Percentiles rank a stretch among this genome's conserved stretches.
Evolutionary conservation across 92 coral and sea anemone species (phyloP).

Genomic region (Palythoa grandis): DNA sequence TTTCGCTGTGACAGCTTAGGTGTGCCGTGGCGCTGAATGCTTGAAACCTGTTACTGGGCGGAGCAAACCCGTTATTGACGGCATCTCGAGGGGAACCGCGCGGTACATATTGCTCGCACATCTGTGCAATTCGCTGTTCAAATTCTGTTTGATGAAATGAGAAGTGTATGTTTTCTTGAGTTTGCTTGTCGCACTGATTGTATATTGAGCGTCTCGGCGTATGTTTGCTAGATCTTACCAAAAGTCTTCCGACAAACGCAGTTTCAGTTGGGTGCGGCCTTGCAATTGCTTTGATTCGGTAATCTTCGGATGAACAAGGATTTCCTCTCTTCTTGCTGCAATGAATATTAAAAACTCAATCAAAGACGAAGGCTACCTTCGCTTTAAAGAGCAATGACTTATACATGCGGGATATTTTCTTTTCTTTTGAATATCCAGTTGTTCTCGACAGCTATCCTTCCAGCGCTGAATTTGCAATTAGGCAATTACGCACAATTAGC

Average conservation of each 20-base stretch:
- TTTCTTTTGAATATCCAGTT: no score
- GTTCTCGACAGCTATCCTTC: no score
- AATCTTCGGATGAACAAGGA: constrained; percentile 2
- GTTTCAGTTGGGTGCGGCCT: constrained; percentile 67
- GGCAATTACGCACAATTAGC: no score
- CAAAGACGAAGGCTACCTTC: no score
- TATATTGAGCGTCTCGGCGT: neutral
- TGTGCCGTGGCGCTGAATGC: neutral
- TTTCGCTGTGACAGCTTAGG: constrained; percentile 8
- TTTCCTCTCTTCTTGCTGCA: constrained; percentile 9
- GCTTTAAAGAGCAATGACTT: no score
- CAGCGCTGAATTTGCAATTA: no score
- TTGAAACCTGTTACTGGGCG: neutral
- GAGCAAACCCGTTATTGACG: neutral
- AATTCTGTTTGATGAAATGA: constrained; percentile 4
- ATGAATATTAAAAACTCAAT: neutral
- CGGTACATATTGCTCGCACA: neutral
- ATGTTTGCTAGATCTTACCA: neutral
- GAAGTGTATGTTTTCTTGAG: neutral
- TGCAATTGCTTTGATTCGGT: neutral
- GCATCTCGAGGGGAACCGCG: neutral
- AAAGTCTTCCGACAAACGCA: constrained; percentile 28
- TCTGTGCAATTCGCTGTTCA: neutral
- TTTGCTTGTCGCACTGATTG: neutral
- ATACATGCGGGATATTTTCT: no score